Base-by-base conservation (phyloP, 2,888 invertebrate genomes). In the Brachyopa scutellaris region DNA sequence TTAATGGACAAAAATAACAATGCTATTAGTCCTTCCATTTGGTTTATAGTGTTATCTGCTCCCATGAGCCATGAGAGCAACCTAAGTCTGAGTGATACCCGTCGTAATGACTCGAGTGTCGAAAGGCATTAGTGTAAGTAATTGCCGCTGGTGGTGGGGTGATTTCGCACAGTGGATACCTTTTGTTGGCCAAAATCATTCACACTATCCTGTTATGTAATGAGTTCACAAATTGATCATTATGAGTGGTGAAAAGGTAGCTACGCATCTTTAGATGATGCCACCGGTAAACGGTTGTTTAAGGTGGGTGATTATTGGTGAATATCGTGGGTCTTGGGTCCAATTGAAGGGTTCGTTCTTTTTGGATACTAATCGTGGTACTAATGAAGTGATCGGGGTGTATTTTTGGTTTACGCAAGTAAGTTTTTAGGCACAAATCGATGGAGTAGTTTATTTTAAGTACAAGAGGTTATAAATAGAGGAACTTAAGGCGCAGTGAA, bases 171-270 rank as follows among this genome's bases (percentile, higher is more conserved):
- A 49, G 47, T 57, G 38, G 26, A 13, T 53, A 26, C 62, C 40
- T 51, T 36, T 26, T 74, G 55, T 42, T 21, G 33, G 45, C 13
- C 45, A 40, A 53, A 62, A 47, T 62, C 13, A 29, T 53, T 62
- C 51, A 29, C 64, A 36, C 64, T 47, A 7, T 19, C 19, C 19
- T 19, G 55, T 6, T 40, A 33, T 23, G 42, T 79, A 79, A 79
- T 79, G 66, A 73, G 73, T 73, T 79, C 45, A 79, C 73, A 79
- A 79, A 79, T 79, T 79, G 73, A 53, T 79, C 73, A 67, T 73
- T 79, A 73, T n/a, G 42, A 9, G 15, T 17, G 38, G 26, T 49
- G 38, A 62, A 33, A 70, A 31, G 26, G 45, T 29, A 33, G 42
- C 31, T 13, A n/a, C n/a, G n/a, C n/a, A n/a, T n/a, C n/a, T n/a